phyloP scores from a whole-genome alignment of 1,140 invertebrate species.

The Brachionus angularis region DNA sequence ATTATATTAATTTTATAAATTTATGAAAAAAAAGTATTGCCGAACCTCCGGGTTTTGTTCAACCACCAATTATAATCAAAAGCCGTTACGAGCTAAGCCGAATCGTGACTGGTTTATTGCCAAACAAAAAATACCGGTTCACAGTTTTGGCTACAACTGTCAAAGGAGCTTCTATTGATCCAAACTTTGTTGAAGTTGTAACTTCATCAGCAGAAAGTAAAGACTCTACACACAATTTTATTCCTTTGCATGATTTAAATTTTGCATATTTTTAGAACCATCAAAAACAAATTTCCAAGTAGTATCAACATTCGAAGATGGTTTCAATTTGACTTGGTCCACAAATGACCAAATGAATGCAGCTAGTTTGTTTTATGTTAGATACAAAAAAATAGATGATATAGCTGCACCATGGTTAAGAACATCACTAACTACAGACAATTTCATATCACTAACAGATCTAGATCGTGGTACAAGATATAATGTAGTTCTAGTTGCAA shows the following conservation, averaged over 20 bases:
- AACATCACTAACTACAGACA: constrained; percentile 28
- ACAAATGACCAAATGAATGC: constrained; percentile 31
- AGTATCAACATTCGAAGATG: constrained; percentile 10
- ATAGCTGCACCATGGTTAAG: constrained; percentile 27
- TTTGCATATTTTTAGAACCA: constrained; percentile 39
- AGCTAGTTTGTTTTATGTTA: constrained; percentile 39
- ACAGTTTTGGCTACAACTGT: constrained; percentile 20
- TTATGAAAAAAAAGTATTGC: neutral
- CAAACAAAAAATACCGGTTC: constrained; percentile 39
- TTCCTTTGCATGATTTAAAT: neutral
- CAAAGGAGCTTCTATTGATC: constrained; percentile 13
- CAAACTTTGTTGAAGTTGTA: constrained; percentile 34
- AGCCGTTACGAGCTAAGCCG: neutral
- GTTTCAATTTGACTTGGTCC: constrained; percentile 32
- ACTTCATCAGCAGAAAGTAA: constrained; percentile 38
- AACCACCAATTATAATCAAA: constrained; percentile 35
- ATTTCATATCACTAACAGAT: constrained; percentile 17
- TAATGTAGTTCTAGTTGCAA: constrained; percentile 13
- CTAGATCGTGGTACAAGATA: constrained; percentile 31
- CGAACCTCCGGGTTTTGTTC: constrained; percentile 16
- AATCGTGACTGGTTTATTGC: constrained; percentile 22
- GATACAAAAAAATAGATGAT: constrained; percentile 40
- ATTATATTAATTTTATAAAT: neutral
- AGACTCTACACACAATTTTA: neutral
- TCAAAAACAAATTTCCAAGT: constrained; percentile 19